These are phyloP conservation scores for Sinelater perroti DNA, from an alignment of 2,888 invertebrate species.

Conservation along the genomic window DNA sequence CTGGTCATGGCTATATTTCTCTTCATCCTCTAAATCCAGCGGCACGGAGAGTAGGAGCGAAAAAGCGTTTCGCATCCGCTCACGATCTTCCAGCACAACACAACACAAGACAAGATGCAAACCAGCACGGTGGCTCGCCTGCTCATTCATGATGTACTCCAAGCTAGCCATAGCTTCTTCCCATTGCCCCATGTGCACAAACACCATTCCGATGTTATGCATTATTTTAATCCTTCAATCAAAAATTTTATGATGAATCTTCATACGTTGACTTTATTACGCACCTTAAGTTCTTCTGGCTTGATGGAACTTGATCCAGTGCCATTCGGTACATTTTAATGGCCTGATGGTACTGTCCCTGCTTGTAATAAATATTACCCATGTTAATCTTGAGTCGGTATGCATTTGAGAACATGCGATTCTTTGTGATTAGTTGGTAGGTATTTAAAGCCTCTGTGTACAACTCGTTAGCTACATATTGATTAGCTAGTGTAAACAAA, in stretches of 20 bases:
- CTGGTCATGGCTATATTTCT: conserved; percentile 68
- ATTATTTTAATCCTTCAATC: conserved; percentile 86
- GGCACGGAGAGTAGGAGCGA: conserved; percentile 89
- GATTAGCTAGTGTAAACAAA: conserved; percentile 93
- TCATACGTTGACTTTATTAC: neutral
- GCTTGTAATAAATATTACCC: conserved; percentile 96
- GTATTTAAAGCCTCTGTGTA: conserved; percentile 95
- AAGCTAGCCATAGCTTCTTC: conserved; percentile 96
- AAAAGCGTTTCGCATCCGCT: conserved; percentile 94
- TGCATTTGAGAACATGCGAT: conserved; percentile 92
- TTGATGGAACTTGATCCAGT: conserved; percentile 93
- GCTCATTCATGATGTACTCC: conserved; percentile 97
- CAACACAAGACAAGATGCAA: conserved; percentile 90
- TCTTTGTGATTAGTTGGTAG: conserved; percentile 92
- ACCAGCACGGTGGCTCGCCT: conserved; percentile 78
- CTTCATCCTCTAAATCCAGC: conserved; percentile 82
- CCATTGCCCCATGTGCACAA: conserved; percentile 96
- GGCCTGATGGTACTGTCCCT: conserved; percentile 92
- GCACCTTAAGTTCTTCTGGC: conserved; percentile 89
- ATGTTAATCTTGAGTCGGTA: conserved; percentile 95
- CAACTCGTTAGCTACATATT: conserved; percentile 94
- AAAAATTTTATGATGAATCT: conserved; percentile 11
- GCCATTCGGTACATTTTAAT: conserved; percentile 99
- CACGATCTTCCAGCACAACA: conserved; percentile 88
- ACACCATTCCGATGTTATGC: conserved; percentile 95